Base-by-base conservation (phyloP, 2,888 invertebrate genomes). In the Pecten maximus region DNA sequence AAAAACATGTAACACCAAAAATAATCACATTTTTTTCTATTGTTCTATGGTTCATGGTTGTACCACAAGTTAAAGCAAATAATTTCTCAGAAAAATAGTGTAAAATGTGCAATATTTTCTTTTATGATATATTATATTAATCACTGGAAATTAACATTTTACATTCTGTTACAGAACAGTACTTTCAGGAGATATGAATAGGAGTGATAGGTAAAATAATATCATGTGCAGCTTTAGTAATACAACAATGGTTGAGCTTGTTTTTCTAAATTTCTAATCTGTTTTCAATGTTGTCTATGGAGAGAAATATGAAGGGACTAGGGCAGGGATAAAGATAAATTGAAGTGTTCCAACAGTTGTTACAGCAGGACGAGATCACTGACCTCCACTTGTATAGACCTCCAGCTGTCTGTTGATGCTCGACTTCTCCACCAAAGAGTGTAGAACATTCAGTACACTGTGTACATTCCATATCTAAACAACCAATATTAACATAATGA, bases 331-430 rank as follows among this genome's bases (percentile, higher is more conserved):
- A 8, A 50, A 16, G 8, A 2, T 2, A 2, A 50, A 15, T n/a
- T 54, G 12, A 3, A 54, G 48, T 48, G 48, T 1, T 48, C 89
- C 48, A 40, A 16, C 40, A 10, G 19, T 6, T 23, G 2, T 23
- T 28, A 19, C 23, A 40, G 6, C 4, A 23, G 40, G 40, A 23
- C n/a, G n/a, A n/a, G n/a, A n/a, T 74, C 35, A 40, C 90, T 89
- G 91, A 97, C 97, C 97, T 94, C 97, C 97, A 94, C 97, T 97
- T 87, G 97, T 97, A 93, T 97, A 97, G 12, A 99, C 99, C 97
- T 99, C 99, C 95, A 99, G 97, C 97, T 99, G 99, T 93, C 98
- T 98, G 97, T 99, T 99, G 95, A 99, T 99, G 97, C 99, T 99
- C 19, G 99, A 99, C 97, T 99, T 99, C 95, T 99, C 99, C 35